These are phyloP conservation scores for Lobophora halterata DNA, from an alignment of 2,888 invertebrate species.

Conservation along the genomic window DNA sequence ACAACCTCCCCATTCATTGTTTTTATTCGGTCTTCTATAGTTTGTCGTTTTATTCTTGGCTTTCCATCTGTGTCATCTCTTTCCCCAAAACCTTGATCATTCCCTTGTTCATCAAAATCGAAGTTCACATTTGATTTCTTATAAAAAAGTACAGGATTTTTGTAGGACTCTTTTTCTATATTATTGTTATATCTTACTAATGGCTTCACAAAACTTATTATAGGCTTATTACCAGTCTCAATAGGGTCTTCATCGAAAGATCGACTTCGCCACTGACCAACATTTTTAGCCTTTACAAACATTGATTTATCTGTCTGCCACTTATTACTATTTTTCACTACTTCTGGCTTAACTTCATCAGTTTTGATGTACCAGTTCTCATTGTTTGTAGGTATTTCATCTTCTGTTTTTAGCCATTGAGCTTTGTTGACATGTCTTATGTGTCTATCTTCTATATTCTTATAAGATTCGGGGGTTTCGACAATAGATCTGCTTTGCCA, in stretches of 20 bases:
- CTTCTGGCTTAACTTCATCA: conserved; percentile 1
- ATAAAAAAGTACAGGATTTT: conserved; percentile 26
- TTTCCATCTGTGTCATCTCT: conserved; percentile 2
- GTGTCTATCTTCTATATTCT: conserved; percentile 46
- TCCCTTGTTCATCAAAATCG: conserved; percentile 17
- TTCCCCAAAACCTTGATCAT: conserved; percentile 1
- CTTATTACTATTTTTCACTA: not conserved
- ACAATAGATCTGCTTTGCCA: conserved; percentile 70
- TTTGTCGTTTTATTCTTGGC: conserved; percentile 4
- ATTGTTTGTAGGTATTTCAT: conserved; percentile 35
- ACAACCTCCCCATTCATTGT: no score
- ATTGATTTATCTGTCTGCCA: no score
- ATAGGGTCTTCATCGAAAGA: conserved; percentile 1
- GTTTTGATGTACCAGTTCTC: conserved; percentile 18
- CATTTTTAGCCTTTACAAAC: not conserved
- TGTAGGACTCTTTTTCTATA: conserved; percentile 16
- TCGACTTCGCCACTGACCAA: conserved; percentile 1
- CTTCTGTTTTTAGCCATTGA: no score
- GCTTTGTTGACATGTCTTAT: conserved; percentile 38
- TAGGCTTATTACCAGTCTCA: conserved; percentile 12
- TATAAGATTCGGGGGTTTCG: conserved; percentile 36
- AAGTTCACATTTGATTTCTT: conserved; percentile 28
- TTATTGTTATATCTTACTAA: conserved; percentile 39
- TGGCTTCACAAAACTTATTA: conserved; percentile 25
- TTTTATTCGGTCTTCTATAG: no score